Percentiles rank a stretch among this genome's conserved stretches.
phyloP scores from a whole-genome alignment of 1,140 invertebrate genomes.

The Andrena cerasifolii region DNA sequence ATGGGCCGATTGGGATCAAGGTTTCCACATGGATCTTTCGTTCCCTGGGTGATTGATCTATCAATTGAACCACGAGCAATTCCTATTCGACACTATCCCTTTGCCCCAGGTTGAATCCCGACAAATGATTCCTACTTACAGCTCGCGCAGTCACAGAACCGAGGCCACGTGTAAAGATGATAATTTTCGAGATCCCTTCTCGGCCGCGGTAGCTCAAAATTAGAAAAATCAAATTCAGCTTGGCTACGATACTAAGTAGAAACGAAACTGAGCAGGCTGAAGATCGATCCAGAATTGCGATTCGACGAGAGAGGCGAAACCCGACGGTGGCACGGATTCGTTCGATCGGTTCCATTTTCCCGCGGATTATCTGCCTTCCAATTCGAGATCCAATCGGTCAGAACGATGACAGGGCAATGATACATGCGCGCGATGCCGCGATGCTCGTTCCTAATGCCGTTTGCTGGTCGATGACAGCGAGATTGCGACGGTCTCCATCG shows the following conservation, averaged over 20 bases:
- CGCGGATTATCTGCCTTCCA: conserved; percentile 27
- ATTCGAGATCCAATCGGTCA: conserved; percentile 49
- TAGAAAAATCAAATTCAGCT: too few relatives aligned
- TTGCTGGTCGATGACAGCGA: conserved; percentile 28
- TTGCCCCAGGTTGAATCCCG: too few relatives aligned
- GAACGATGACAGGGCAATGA: conserved; percentile 43
- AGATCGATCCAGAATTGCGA: not conserved
- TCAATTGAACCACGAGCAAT: too few relatives aligned
- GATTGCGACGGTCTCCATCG: conserved; percentile 26
- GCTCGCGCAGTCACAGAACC: too few relatives aligned
- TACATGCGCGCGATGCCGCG: conserved; percentile 20
- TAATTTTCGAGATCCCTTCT: too few relatives aligned
- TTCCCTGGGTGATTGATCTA: too few relatives aligned
- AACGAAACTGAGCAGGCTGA: not conserved
- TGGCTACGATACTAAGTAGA: too few relatives aligned
- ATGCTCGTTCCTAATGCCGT: conserved; percentile 42
- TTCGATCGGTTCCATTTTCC: conserved; percentile 13
- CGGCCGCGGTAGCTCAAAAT: not conserved
- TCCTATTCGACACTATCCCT: too few relatives aligned
- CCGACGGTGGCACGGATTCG: not conserved
- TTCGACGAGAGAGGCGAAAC: not conserved
- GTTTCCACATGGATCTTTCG: too few relatives aligned
- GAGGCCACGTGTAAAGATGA: too few relatives aligned
- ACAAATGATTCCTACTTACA: too few relatives aligned
- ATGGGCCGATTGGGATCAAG: too few relatives aligned